A percentile compares a stretch with the other conserved stretches of the same genome.
Evolutionary conservation across 2,888 invertebrate species (phyloP).

Genomic region (Fragum whitleyi): DNA sequence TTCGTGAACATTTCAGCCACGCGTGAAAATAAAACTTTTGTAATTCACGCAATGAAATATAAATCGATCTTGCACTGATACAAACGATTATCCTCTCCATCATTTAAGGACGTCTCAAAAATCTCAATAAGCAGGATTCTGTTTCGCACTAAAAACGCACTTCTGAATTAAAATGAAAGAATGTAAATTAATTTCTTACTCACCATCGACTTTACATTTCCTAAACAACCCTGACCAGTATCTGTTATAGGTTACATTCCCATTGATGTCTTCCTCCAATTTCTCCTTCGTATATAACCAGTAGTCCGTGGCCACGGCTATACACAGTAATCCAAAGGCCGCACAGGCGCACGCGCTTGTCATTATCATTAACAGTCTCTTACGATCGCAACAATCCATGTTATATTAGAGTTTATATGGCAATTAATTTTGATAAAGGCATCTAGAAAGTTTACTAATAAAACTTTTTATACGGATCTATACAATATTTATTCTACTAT

Average conservation of each 20-base stretch:
- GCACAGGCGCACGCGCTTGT: slow-evolving; percentile 84
- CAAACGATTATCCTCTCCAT: no score
- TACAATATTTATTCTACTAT: background rate
- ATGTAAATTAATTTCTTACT: slow-evolving; percentile 49
- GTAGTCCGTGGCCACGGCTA: slow-evolving; percentile 85
- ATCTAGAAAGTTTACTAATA: background rate
- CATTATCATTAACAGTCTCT: slow-evolving; percentile 83
- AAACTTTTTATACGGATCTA: background rate
- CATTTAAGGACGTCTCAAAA: no score
- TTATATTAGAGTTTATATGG: slow-evolving; percentile 55
- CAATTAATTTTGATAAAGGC: background rate
- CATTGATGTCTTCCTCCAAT: slow-evolving; percentile 68
- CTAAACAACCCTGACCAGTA: slow-evolving; percentile 83
- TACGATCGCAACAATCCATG: slow-evolving; percentile 83
- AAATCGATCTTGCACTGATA: no score
- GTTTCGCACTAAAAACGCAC: no score
- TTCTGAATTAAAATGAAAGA: no score
- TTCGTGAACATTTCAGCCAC: no score
- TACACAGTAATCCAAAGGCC: slow-evolving; percentile 84
- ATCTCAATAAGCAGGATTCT: no score
- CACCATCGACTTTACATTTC: slow-evolving; percentile 81
- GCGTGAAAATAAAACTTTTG: no score
- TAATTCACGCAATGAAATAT: no score
- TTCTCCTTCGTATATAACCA: slow-evolving; percentile 83
- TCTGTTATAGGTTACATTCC: slow-evolving; percentile 69